Base-by-base conservation (phyloP, 2,888 invertebrate genomes). In the Liopterus haemorrhoidalis region DNA sequence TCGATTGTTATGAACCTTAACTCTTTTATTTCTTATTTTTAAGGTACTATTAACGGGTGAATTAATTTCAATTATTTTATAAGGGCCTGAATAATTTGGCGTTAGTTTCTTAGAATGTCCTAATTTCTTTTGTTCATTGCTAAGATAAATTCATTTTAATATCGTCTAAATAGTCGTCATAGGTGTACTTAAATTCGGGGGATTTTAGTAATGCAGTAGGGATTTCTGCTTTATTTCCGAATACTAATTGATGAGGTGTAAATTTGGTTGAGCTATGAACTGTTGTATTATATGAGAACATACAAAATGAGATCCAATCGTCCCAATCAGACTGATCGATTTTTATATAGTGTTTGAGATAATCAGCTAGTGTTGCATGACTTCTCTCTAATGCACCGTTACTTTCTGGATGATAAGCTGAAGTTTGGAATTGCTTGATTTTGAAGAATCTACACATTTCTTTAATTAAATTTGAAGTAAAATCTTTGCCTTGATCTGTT, bases 371-470 rank as follows among this genome's bases (percentile, higher is more conserved):
- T 1, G 58, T 59, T 12, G 49, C 35, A 36, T 64, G 61, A 18
- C 51, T 53, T 25, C 62, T 46, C 43, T 63, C 64, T 5, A 62
- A 27, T 57, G 54, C 49, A 2, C 59, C 55, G 12, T 57, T 59
- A 3, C 38, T 49, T 44, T 55, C 46, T 3, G 56, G 57, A 27
- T 53, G 51, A 41, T 55, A 59, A 0, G 56, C 51, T 2, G 55
- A 54, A 0, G 55, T 55, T 21, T 50, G 46, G 5, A 57, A 41
- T 27, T 57, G 50, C 25, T 57, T 51, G 1, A 56, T 56, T 44
- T 56, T 52, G 15, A 59, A 54, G 2, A 57, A 30, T 42, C 54
- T 52, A 0, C 49, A 39, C 2, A 55, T 27, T 42, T 58, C 45
- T 41, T 54, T 53, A 1, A 62, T 18, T 8, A 59, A 6, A 8